Percentiles rank a stretch among this genome's conserved stretches.
Evolutionary conservation across 2,113 vertebrate genomes (phyloP).

Genomic region (Elanoides forficatus): DNA sequence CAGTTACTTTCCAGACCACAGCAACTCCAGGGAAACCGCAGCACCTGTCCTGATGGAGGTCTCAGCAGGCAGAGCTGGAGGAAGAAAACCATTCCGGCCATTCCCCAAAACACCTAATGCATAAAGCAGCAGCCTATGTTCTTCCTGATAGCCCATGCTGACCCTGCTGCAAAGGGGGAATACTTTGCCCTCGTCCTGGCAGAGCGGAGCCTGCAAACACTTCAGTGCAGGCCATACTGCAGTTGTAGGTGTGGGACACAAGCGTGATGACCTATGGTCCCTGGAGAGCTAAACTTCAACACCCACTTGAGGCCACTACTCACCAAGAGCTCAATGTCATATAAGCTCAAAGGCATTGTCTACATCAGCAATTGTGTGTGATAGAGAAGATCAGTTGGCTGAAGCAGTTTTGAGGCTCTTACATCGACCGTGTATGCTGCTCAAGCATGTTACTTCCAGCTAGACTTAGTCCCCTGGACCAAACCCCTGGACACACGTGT

Average conservation of each 20-base stretch:
- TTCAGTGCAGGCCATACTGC: not conserved
- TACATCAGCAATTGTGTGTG: not conserved
- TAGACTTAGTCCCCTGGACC: not conserved
- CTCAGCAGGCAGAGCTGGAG: not conserved
- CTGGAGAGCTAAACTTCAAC: not conserved
- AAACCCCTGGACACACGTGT: not conserved
- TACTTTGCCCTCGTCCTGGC: not conserved
- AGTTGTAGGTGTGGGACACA: not conserved
- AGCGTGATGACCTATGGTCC: rapidly evolving
- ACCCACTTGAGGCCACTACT: not conserved
- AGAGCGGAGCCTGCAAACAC: not conserved
- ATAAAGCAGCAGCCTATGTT: not conserved
- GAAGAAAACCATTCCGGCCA: not conserved
- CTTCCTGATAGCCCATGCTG: not conserved
- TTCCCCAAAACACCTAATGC: not conserved
- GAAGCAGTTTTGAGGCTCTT: not conserved
- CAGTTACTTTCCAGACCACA: not conserved
- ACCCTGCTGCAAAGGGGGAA: not conserved
- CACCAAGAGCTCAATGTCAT: not conserved
- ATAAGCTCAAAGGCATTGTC: not conserved
- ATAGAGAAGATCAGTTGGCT: not conserved
- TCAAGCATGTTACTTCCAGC: not conserved
- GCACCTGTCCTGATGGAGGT: not conserved
- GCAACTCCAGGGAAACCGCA: not conserved
- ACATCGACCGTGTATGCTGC: not conserved